These are phyloP conservation scores for Hydrocynus forskahlii DNA, from an alignment of 2,797 vertebrate species.

Conservation along the genomic window DNA sequence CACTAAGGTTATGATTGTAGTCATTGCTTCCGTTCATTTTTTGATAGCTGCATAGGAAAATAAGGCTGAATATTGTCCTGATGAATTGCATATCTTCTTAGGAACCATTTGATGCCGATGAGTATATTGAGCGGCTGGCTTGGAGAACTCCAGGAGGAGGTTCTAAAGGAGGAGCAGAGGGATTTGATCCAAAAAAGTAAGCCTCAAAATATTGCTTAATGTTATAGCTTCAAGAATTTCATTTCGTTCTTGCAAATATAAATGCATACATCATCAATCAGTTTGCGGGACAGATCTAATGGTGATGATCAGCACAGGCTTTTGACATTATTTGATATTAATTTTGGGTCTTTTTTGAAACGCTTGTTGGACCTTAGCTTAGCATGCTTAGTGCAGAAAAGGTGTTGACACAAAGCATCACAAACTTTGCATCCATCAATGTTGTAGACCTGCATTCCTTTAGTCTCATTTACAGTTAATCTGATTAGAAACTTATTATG, in stretches of 20 bases:
- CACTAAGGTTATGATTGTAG: neutral
- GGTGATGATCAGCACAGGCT: neutral
- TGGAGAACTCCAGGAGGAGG: constrained; percentile 99
- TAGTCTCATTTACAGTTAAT: too few species aligned
- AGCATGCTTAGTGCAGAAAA: neutral
- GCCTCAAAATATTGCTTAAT: neutral
- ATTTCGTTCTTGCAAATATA: neutral
- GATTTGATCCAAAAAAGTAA: constrained; percentile 98
- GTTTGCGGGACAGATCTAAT: neutral
- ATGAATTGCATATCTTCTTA: constrained; percentile 57
- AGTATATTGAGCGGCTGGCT: constrained; percentile 96
- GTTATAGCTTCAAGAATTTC: neutral
- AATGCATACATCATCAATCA: neutral
- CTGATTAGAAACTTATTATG: neutral
- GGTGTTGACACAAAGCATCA: neutral
- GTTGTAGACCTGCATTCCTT: neutral
- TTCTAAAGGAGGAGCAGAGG: constrained; percentile 94
- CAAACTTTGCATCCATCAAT: neutral
- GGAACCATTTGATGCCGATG: constrained; percentile 99
- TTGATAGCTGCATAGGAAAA: neutral
- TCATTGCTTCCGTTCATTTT: neutral
- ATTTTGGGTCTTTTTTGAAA: neutral
- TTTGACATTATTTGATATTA: neutral
- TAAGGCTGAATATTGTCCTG: neutral
- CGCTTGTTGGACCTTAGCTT: neutral